These are phyloP conservation scores for Rhagonycha lutea DNA, from an alignment of 2,888 invertebrate genomes.

Conservation along the genomic window DNA sequence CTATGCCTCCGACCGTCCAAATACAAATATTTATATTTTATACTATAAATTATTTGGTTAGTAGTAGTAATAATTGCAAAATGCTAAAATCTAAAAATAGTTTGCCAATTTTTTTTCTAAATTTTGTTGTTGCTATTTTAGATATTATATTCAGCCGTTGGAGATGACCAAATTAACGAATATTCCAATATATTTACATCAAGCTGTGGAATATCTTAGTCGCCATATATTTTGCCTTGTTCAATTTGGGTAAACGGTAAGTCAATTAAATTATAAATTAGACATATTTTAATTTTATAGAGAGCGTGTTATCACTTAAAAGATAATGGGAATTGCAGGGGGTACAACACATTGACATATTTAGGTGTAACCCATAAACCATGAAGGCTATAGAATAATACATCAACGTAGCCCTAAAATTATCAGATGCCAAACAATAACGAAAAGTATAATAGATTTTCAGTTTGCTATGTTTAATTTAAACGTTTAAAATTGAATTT, in stretches of 20 bases:
- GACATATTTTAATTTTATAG: neutral
- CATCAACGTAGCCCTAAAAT: slow-evolving; percentile 14
- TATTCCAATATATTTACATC: too few relatives aligned
- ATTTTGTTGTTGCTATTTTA: too few relatives aligned
- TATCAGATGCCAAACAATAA: slow-evolving; percentile 23
- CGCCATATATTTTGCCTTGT: neutral
- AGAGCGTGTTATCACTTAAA: neutral
- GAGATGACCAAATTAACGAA: too few relatives aligned
- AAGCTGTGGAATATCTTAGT: neutral
- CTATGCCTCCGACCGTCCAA: too few relatives aligned
- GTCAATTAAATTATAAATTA: neutral
- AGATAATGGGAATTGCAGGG: too few relatives aligned
- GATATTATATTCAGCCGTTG: too few relatives aligned
- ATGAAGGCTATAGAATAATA: slow-evolving; percentile 4
- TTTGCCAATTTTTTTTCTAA: too few relatives aligned
- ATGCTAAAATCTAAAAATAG: too few relatives aligned
- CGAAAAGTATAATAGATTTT: slow-evolving; percentile 20
- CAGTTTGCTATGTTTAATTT: slow-evolving; percentile 27
- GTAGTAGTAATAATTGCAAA: too few relatives aligned
- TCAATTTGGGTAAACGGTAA: neutral
- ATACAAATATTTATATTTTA: too few relatives aligned
- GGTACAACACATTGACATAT: neutral
- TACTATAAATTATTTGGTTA: too few relatives aligned
- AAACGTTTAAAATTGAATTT: slow-evolving; percentile 27
- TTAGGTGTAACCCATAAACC: neutral